phyloP scores from a whole-genome alignment of 2,888 invertebrate species.

The Gasteruption jaculator region DNA sequence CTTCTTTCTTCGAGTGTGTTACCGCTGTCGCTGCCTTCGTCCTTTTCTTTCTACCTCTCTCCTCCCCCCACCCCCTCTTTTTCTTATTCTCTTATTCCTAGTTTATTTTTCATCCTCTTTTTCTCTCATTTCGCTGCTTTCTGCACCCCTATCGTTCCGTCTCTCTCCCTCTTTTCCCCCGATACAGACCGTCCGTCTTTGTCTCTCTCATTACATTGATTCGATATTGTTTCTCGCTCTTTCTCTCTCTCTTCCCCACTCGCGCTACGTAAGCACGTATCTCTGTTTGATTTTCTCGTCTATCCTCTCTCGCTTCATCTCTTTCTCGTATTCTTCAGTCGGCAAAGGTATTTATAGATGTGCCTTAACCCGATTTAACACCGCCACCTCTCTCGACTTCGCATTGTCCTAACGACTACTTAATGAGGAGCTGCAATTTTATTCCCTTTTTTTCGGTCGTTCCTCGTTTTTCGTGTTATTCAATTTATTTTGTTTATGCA shows the following conservation, averaged over 20 bases:
- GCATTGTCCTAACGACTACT: conserved; percentile 33
- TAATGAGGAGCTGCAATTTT: conserved; percentile 28
- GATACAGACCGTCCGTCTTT: conserved; percentile 22
- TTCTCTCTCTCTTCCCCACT: conserved; percentile 18
- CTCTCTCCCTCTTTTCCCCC: conserved; percentile 24
- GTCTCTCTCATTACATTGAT: conserved; percentile 23
- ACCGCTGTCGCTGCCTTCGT: conserved; percentile 9
- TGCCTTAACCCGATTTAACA: conserved; percentile 50
- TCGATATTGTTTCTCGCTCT: no score
- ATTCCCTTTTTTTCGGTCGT: conserved; percentile 10
- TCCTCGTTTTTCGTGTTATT: conserved; percentile 6
- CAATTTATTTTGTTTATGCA: not conserved
- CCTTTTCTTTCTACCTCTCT: conserved; percentile 17
- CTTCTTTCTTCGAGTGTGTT: conserved; percentile 1
- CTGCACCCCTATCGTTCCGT: conserved; percentile 11
- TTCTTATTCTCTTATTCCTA: not conserved
- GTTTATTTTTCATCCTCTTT: no score
- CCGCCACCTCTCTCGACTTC: conserved; percentile 35
- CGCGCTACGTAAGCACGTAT: conserved; percentile 12
- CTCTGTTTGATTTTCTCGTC: conserved; percentile 16
- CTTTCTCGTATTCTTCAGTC: conserved; percentile 32
- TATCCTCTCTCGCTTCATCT: conserved; percentile 17
- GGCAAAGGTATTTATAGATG: conserved; percentile 48
- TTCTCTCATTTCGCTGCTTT: conserved; percentile 1
- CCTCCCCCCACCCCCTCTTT: conserved; percentile 14